Evolutionary conservation across 2,113 vertebrate species (phyloP), one percentile per base, ranked within the genome.

Genomic region (Cheilinus undulatus): DNA sequence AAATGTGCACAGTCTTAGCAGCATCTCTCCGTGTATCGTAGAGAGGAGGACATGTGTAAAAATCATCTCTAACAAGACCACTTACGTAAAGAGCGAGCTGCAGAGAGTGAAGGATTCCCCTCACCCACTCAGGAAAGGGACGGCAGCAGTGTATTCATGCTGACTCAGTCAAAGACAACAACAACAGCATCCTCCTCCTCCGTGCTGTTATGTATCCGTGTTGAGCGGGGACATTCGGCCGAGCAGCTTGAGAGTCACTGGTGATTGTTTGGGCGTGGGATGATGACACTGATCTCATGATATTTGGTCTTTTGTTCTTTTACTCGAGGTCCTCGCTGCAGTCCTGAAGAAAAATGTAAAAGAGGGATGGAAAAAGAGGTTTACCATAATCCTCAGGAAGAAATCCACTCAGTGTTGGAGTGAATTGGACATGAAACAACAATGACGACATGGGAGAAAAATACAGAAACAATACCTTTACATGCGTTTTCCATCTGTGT

Each of bases 71-170:
- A 82, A 77, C 24, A 32, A 59, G 58, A 76, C 42, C 73, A 51
- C 69, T 85, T 85, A 76, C 34, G n/a, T 81, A 81, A 80, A 78
- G 54, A 52, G 19, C n/a, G 45, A 8, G 15, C 69, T 32, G 63
- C 60, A 76, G 68, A 27, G 36, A 57, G 26, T 1, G 63, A 69
- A 83, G 79, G 76, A 79, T 83, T 78, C 76, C 80, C 84, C 70
- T 49, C 74, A 24, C 71, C 58, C 69, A 1, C 68, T 6, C 28
- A 22, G 32, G 28, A 51, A 26, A 66, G n/a, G 20, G 57, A 58
- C 48, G 0, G 63, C 71, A 26, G 40, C 53, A n/a, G 19, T 15
- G 59, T 26, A 3, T 76, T 42, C 53, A 11, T 69, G 77, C 74
- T 75, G 61, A 74, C 68, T 80, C 73, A 80, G 69, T 60, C 46